Conservation (phyloP, 2,888 invertebrate species). For the Amblyjoppa fuscipennis region DNA sequence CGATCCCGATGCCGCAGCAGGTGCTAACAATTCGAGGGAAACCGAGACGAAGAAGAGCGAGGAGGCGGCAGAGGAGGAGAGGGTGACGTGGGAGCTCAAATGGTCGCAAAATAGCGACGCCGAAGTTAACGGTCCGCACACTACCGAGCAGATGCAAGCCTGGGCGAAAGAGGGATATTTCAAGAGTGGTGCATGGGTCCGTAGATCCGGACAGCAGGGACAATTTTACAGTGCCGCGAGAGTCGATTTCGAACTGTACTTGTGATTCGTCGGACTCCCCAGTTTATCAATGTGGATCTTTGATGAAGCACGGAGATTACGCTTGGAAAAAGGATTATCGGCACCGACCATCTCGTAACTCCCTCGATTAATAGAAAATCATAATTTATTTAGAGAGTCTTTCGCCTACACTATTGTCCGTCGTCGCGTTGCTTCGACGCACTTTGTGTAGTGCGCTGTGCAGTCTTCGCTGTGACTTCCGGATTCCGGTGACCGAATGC, state of each 20-base stretch:
- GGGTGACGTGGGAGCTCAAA: constrained; percentile 95
- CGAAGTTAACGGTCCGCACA: constrained; percentile 93
- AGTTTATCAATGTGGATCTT: constrained; percentile 14
- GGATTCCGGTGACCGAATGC: constrained; percentile 17
- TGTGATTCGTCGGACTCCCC: constrained; percentile 85
- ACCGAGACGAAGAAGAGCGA: constrained; percentile 71
- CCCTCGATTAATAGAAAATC: constrained; percentile 6
- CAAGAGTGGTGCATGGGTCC: constrained; percentile 93
- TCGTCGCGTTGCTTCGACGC: constrained; percentile 25
- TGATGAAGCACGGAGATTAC: constrained; percentile 10
- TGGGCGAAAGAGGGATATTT: constrained; percentile 95
- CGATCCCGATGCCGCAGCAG: constrained; percentile 72
- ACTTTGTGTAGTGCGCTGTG: constrained; percentile 43
- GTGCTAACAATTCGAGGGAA: constrained; percentile 57
- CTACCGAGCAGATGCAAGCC: constrained; percentile 95
- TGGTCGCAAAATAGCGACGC: constrained; percentile 92
- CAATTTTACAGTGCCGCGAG: constrained; percentile 95
- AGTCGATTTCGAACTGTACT: constrained; percentile 97
- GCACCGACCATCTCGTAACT: not conserved
- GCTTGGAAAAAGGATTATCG: constrained; percentile 8
- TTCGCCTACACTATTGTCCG: constrained; percentile 23
- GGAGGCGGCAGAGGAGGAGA: constrained; percentile 79
- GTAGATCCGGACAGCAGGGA: constrained; percentile 90
- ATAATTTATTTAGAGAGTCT: constrained; percentile 44
- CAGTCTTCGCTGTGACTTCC: constrained; percentile 41